Conservation (phyloP, 2,113 vertebrate genomes). For the Emydocephalus ijimae region DNA sequence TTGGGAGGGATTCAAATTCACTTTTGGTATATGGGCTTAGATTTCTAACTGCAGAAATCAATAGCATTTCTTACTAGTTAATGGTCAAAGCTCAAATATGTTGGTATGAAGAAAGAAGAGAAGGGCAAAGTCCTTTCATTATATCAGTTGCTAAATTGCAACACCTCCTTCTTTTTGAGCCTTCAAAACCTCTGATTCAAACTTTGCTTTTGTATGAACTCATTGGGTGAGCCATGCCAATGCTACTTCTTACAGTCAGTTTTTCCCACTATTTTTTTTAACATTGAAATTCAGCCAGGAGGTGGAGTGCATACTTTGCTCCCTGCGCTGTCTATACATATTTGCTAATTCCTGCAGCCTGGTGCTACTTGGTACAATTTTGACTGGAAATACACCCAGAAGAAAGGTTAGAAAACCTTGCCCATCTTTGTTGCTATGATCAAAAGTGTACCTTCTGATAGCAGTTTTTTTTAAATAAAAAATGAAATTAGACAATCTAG, state of each 20-base stretch:
- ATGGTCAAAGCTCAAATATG: background rate
- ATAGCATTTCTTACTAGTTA: background rate
- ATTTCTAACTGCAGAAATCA: background rate
- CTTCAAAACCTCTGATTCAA: background rate
- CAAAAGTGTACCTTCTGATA: background rate
- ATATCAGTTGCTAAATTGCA: background rate
- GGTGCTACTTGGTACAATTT: background rate
- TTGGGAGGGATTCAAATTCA: background rate
- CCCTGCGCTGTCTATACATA: background rate
- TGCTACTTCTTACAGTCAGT: background rate
- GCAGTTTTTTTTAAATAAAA: background rate
- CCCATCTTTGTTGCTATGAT: background rate
- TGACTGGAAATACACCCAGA: background rate
- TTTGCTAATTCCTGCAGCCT: background rate
- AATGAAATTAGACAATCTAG: background rate
- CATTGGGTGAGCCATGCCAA: background rate
- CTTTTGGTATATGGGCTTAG: background rate
- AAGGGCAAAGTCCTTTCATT: background rate
- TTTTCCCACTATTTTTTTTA: background rate
- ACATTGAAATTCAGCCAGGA: background rate
- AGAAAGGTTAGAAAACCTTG: background rate
- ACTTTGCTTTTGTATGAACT: background rate
- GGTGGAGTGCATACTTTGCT: background rate
- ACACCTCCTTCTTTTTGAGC: background rate
- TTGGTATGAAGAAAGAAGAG: background rate